Percentiles rank a stretch among this genome's conserved stretches.
phyloP scores from a whole-genome alignment of 2,888 invertebrate genomes.

The Synergus laeviventris region DNA sequence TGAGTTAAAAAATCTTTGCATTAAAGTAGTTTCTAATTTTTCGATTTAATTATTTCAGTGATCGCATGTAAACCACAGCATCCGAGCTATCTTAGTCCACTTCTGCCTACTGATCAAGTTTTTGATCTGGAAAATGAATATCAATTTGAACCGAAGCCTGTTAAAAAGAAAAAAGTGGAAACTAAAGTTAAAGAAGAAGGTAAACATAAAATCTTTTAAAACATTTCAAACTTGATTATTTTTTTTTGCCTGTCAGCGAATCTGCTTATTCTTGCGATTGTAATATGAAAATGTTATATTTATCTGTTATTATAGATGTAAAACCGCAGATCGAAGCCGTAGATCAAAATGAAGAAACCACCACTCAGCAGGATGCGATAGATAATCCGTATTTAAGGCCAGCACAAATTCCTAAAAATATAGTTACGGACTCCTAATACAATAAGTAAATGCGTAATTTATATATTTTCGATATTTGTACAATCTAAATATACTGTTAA shows the following conservation, averaged over 20 bases:
- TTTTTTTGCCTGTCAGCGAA: background rate
- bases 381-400: constrained; percentile 74
- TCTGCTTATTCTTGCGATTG: no score
- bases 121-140: constrained; percentile 87
- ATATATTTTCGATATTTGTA: background rate
- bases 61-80: constrained; percentile 91
- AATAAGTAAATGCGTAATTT: background rate
- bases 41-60: constrained; percentile 79
- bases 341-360: constrained; percentile 69
- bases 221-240: background rate
- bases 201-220: constrained; percentile 41
- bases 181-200: constrained; percentile 64
- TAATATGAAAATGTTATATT: background rate
- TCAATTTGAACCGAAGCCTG: constrained; percentile 69
- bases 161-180: constrained; percentile 72
- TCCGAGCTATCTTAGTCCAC: constrained; percentile 89
- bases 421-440: constrained; percentile 51
- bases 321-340: constrained; percentile 59
- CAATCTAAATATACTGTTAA: background rate
- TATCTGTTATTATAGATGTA: constrained; percentile 50
- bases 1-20: background rate
- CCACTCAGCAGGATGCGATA: constrained; percentile 71
- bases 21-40: constrained; percentile 45
- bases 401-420: constrained; percentile 75
- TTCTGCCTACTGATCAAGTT: constrained; percentile 95